Evolutionary conservation across 2,888 invertebrate species (phyloP).

Genomic region (Holacanthella duospinosa): DNA sequence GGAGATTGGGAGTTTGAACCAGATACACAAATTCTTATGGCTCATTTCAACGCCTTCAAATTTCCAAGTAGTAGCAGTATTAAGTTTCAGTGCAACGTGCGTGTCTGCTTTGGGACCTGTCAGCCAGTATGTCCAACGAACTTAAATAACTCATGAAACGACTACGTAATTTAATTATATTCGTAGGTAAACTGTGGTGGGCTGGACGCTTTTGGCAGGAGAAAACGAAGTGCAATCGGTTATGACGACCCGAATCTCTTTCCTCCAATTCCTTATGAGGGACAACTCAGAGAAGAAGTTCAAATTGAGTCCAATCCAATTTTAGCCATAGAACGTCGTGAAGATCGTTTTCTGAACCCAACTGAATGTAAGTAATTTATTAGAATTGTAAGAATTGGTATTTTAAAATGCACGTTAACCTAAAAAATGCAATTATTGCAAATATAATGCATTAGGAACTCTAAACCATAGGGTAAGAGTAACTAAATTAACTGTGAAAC

Average conservation of each 20-base stretch:
- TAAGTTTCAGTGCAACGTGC: slow-evolving; percentile 87
- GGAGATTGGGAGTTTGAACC: slow-evolving; percentile 86
- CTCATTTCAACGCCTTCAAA: slow-evolving; percentile 85
- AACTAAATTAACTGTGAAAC: too few relatives aligned
- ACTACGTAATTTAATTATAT: slow-evolving; percentile 10
- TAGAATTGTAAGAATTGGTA: not conserved
- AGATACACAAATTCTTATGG: slow-evolving; percentile 71
- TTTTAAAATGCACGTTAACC: not conserved
- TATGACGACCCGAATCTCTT: slow-evolving; percentile 16
- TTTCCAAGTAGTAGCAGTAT: slow-evolving; percentile 91
- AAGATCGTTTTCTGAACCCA: slow-evolving; percentile 65
- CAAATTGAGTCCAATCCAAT: slow-evolving; percentile 86
- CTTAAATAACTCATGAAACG: not conserved
- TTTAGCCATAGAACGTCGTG: slow-evolving; percentile 73
- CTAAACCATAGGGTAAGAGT: too few relatives aligned
- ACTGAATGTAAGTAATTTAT: slow-evolving; percentile 56
- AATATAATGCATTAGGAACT: too few relatives aligned
- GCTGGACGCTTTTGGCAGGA: slow-evolving; percentile 72
- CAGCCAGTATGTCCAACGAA: slow-evolving; percentile 75
- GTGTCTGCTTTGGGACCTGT: slow-evolving; percentile 88
- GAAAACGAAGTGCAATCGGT: slow-evolving; percentile 41
- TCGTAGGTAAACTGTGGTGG: slow-evolving; percentile 77
- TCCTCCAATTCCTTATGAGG: slow-evolving; percentile 48
- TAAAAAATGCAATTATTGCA: too few relatives aligned
- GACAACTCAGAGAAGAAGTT: slow-evolving; percentile 82